Conservation (phyloP, 2,888 invertebrate genomes). For the Fragum sueziense region DNA sequence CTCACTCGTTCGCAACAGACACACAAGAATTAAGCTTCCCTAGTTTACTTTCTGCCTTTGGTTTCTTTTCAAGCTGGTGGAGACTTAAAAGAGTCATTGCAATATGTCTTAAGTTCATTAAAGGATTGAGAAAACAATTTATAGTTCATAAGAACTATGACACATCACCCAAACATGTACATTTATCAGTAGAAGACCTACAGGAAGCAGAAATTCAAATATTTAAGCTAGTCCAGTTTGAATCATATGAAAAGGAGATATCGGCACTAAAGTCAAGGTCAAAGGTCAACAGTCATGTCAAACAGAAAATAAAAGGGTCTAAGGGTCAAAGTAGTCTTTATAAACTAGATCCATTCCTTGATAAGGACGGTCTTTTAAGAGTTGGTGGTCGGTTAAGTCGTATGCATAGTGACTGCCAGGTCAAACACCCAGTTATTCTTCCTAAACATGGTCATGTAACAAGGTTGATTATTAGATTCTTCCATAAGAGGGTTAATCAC, state of each 20-base stretch:
- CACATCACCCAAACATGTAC: conserved; percentile 2
- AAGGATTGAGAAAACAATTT: neutral
- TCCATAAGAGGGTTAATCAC: conserved; percentile 51
- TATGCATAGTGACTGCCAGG: neutral
- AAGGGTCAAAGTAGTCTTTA: conserved; percentile 39
- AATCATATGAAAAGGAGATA: neutral
- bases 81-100: conserved; percentile 26
- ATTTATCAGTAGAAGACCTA: conserved; percentile 38
- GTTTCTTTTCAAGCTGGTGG: conserved; percentile 41
- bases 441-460: conserved; percentile 55
- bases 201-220: conserved; percentile 43
- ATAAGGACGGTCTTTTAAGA: conserved; percentile 47
- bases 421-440: conserved; percentile 59
- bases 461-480: conserved; percentile 48
- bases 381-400: conserved; percentile 35
- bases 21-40: neutral
- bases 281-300: neutral
- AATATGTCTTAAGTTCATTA: neutral
- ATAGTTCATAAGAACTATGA: neutral
- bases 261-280: neutral
- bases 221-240: conserved; percentile 29
- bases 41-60: conserved; percentile 20
- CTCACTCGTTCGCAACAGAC: conserved; percentile 3
- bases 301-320: neutral
- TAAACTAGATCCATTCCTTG: conserved; percentile 55